Evolutionary conservation across 2,888 invertebrate species (phyloP).

Genomic region (Drosophila demipolita): DNA sequence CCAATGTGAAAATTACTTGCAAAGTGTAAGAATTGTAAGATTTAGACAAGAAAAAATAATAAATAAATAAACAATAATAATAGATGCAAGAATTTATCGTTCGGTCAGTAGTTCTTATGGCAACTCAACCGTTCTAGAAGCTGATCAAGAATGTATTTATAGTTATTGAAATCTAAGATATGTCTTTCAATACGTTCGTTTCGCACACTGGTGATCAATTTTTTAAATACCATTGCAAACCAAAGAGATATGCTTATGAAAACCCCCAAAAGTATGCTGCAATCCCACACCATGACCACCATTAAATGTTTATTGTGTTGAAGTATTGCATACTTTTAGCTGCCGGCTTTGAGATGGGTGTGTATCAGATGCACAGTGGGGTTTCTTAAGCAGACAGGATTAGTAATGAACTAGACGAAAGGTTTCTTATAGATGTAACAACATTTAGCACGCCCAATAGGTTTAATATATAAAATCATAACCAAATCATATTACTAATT

Average conservation of each 20-base stretch:
- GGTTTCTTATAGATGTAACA: too few species aligned
- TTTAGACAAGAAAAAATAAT: too few species aligned
- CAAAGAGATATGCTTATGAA: background rate
- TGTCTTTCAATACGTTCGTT: background rate
- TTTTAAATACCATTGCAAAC: background rate
- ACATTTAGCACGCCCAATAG: too few species aligned
- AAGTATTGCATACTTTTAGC: constrained; percentile 44
- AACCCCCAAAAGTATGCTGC: constrained; percentile 37
- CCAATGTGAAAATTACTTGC: background rate
- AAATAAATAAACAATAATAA: too few species aligned
- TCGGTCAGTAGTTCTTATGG: background rate
- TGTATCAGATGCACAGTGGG: background rate
- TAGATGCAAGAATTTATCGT: background rate
- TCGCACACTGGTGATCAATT: background rate
- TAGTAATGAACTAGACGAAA: background rate
- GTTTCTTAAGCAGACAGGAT: background rate
- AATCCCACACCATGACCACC: background rate
- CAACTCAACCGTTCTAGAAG: background rate
- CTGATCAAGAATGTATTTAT: background rate
- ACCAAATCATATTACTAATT: background rate
- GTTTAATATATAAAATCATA: background rate
- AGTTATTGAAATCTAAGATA: background rate
- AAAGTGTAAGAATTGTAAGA: too few species aligned
- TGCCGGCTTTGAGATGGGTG: background rate
- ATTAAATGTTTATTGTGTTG: background rate